phyloP scores from a whole-genome alignment of 2,113 vertebrate species.

The Gadus macrocephalus region DNA sequence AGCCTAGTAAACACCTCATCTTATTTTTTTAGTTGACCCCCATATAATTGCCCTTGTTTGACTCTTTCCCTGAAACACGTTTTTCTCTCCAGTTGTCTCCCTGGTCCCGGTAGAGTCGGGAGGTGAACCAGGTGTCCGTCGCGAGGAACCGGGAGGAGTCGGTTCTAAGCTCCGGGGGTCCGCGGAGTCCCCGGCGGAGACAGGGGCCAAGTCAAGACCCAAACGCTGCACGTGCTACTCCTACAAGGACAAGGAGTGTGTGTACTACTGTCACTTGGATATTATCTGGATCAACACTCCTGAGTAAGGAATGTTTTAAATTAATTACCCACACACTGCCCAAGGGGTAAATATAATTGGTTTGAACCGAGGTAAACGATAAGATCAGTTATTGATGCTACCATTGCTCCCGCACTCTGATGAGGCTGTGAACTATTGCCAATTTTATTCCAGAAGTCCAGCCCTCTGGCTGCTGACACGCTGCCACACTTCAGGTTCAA shows the following conservation, averaged over 20 bases:
- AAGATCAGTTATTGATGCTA: neutral
- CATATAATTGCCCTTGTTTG: too few species aligned
- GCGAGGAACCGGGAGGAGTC: neutral
- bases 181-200: neutral
- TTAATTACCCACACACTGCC: too few species aligned
- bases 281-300: conserved; percentile 99
- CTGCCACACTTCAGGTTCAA: conserved; percentile 40
- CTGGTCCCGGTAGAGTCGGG: conserved; percentile 15
- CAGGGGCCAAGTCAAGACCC: conserved; percentile 55
- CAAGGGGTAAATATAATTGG: too few species aligned
- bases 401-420: neutral
- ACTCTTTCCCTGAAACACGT: neutral
- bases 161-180: conserved; percentile 21
- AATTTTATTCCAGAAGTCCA: neutral
- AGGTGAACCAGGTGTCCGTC: conserved; percentile 9
- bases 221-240: conserved; percentile 94
- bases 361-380: neutral
- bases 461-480: conserved; percentile 14
- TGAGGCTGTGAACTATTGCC: too few species aligned
- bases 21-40: too few species aligned
- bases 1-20: too few species aligned
- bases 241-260: conserved; percentile 90
- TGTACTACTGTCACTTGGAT: conserved; percentile 96
- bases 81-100: conserved; percentile 38
- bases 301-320: conserved; percentile 74